Evolutionary conservation across 2,888 invertebrate genomes (phyloP).

Genomic region (Pantelozetes paolii): DNA sequence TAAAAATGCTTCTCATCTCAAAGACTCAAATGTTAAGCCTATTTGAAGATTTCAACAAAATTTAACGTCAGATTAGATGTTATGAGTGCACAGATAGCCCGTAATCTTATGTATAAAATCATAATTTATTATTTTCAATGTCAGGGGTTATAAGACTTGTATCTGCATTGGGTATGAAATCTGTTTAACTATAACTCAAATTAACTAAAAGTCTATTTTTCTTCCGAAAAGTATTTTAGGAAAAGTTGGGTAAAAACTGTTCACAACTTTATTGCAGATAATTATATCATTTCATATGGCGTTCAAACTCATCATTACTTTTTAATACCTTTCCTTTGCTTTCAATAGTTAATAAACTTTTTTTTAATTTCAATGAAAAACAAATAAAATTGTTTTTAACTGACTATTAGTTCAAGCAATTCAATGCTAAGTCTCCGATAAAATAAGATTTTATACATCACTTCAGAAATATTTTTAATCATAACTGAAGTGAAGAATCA

Average conservation of each 20-base stretch:
- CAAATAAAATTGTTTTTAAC: no score
- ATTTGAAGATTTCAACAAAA: not conserved
- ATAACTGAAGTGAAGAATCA: no score
- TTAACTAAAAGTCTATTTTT: not conserved
- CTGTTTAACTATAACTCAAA: not conserved
- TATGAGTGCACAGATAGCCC: not conserved
- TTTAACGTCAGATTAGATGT: not conserved
- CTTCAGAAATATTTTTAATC: no score
- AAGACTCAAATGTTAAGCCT: not conserved
- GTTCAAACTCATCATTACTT: not conserved
- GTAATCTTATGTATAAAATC: not conserved
- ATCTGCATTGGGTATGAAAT: not conserved
- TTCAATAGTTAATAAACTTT: not conserved
- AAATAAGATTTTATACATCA: no score
- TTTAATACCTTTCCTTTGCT: not conserved
- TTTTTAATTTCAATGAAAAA: no score
- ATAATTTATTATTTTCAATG: not conserved
- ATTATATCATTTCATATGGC: not conserved
- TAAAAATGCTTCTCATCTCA: not conserved
- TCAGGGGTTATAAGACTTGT: no score
- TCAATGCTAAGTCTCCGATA: no score
- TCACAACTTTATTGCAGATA: not conserved
- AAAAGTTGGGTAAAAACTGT: not conserved
- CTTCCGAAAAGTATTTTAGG: not conserved
- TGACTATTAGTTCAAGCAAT: no score